Percentiles rank a stretch among this genome's conserved stretches.
These are phyloP conservation scores for Proterorhinus semilunaris DNA, from an alignment of 2,113 vertebrate species.

Conservation along the genomic window DNA sequence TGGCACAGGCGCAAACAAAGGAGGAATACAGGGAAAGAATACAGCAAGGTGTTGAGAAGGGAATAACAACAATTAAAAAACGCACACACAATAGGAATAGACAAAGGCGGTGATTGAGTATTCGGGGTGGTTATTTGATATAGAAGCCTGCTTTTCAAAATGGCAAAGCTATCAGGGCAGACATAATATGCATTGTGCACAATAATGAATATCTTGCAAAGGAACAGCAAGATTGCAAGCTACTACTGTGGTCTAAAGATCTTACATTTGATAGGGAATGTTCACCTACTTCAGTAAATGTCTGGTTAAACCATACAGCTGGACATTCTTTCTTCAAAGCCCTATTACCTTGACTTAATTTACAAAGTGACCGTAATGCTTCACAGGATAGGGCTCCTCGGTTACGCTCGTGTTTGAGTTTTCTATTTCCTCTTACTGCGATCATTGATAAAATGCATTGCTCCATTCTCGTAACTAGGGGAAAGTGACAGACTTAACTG, in stretches of 20 bases:
- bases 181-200: slow-evolving; percentile 6
- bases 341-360: background rate
- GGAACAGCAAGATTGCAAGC: background rate
- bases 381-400: background rate
- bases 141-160: slow-evolving; percentile 28
- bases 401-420: background rate
- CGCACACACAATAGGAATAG: slow-evolving; percentile 1
- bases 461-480: slow-evolving; percentile 15
- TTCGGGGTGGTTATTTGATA: slow-evolving; percentile 9
- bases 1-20: slow-evolving; percentile 12
- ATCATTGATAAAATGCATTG: background rate
- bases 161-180: slow-evolving; percentile 23
- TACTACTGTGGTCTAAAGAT: no score
- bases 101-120: slow-evolving; percentile 13
- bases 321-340: no score
- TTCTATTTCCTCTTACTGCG: background rate
- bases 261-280: no score
- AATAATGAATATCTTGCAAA: background rate
- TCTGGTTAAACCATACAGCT: no score
- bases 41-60: slow-evolving; percentile 13
- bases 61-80: background rate
- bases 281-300: no score
- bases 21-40: slow-evolving; percentile 14
- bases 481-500: slow-evolving; percentile 34
- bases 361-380: background rate